A percentile compares a stretch with the other conserved stretches of the same genome.
Evolutionary conservation across 2,888 invertebrate genomes (phyloP).

Genomic region (Chrysomela aeneicollis): DNA sequence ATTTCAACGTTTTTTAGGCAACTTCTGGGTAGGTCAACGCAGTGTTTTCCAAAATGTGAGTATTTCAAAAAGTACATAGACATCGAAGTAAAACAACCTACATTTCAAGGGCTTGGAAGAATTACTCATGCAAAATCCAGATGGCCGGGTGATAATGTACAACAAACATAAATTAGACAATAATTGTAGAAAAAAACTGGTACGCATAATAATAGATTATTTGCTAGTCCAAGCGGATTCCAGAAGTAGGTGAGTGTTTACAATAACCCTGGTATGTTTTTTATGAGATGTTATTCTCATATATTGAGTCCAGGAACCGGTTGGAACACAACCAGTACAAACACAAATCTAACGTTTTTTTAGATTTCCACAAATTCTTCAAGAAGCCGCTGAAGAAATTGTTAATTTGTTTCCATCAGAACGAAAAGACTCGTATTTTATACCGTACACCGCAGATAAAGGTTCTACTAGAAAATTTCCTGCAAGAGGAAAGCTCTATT

Average conservation of each 20-base stretch:
- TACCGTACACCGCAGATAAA: slow-evolving; percentile 23
- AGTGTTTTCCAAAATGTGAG: background rate
- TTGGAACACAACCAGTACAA: too few relatives aligned
- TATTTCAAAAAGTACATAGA: background rate
- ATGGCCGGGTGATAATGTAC: background rate
- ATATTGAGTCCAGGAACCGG: too few relatives aligned
- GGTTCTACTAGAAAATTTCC: slow-evolving; percentile 10
- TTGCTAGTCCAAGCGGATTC: background rate
- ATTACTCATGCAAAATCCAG: slow-evolving; percentile 1
- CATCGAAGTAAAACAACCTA: background rate
- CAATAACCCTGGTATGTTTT: too few relatives aligned
- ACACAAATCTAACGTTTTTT: too few relatives aligned
- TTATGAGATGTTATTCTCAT: too few relatives aligned
- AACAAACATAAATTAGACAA: slow-evolving; percentile 8
- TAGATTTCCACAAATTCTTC: slow-evolving; percentile 25
- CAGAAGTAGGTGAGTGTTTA: slow-evolving; percentile 1
- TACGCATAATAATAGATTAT: slow-evolving; percentile 2
- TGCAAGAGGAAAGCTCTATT: slow-evolving; percentile 27
- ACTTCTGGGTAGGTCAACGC: slow-evolving; percentile 1
- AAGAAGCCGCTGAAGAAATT: slow-evolving; percentile 26
- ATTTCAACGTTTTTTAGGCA: background rate
- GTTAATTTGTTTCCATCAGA: slow-evolving; percentile 28
- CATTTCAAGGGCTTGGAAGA: slow-evolving; percentile 1
- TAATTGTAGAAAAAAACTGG: background rate
- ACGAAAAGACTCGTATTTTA: slow-evolving; percentile 28